Conservation (phyloP, 2,888 invertebrate species). For the Cyclophora albipunctata region DNA sequence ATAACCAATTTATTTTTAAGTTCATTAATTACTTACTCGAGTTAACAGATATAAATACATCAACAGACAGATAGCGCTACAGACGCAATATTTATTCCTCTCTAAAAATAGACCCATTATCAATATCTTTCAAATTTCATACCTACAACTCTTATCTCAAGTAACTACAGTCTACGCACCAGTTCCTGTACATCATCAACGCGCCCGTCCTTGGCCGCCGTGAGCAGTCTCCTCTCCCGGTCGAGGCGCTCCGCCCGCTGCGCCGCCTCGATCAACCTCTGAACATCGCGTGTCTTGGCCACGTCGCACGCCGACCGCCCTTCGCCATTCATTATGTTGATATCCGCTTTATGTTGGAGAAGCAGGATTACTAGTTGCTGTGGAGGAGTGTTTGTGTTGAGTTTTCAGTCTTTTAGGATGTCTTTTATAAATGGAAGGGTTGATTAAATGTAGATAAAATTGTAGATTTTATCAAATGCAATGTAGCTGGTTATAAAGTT, state of each 20-base stretch:
- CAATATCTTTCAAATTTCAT: too few species aligned
- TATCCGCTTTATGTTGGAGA: slow-evolving; percentile 77
- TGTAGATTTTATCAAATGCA: too few species aligned
- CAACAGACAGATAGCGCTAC: too few species aligned
- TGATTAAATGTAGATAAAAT: too few species aligned
- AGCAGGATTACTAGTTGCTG: slow-evolving; percentile 79
- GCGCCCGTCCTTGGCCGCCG: slow-evolving; percentile 77
- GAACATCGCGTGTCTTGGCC: slow-evolving; percentile 71
- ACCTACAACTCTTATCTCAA: too few species aligned
- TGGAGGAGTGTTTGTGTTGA: slow-evolving; percentile 30
- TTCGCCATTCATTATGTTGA: slow-evolving; percentile 78
- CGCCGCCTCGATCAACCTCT: slow-evolving; percentile 75
- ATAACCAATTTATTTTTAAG: too few species aligned
- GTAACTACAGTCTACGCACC: slow-evolving; percentile 45
- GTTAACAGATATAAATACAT: too few species aligned
- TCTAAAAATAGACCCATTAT: too few species aligned
- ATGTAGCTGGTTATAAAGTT: too few species aligned
- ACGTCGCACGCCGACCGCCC: slow-evolving; percentile 76
- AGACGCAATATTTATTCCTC: too few species aligned
- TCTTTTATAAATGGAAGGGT: too few species aligned
- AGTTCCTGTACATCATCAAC: slow-evolving; percentile 71
- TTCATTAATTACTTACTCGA: too few species aligned
- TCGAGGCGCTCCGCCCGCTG: slow-evolving; percentile 73
- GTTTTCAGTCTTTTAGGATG: not conserved
- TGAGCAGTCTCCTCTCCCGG: slow-evolving; percentile 71